phyloP scores from a whole-genome alignment of 2,797 vertebrate genomes.

The Bradypodion pumilum region DNA sequence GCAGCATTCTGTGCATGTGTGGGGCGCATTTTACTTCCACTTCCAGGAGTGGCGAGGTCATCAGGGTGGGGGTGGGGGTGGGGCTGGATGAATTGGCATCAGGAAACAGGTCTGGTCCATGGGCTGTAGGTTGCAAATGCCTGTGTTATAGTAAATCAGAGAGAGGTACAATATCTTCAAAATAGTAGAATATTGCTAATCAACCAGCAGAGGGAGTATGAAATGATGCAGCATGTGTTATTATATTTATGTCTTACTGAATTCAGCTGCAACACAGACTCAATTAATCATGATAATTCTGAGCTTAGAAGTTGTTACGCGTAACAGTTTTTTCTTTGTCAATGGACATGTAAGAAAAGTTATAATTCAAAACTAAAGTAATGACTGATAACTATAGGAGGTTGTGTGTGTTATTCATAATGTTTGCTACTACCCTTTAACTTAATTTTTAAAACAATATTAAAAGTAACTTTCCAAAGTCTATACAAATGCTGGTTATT shows the following conservation, averaged over 20 bases:
- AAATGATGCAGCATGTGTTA: background rate
- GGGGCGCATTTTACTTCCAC: too few relatives aligned
- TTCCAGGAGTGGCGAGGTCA: too few relatives aligned
- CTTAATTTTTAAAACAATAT: too few relatives aligned
- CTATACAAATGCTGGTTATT: background rate
- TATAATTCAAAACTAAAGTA: background rate
- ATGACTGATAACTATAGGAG: background rate
- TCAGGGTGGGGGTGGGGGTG: too few relatives aligned
- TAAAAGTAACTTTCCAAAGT: background rate
- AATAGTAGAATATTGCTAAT: background rate
- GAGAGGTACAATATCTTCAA: background rate
- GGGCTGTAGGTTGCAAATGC: too few relatives aligned
- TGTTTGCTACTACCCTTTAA: too few relatives aligned
- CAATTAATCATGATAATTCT: background rate
- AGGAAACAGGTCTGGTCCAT: too few relatives aligned
- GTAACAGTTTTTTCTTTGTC: background rate
- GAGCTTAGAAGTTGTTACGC: background rate
- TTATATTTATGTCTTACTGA: background rate
- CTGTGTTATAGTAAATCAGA: background rate
- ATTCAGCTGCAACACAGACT: background rate
- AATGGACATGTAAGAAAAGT: background rate
- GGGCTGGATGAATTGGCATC: too few relatives aligned
- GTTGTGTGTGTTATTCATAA: too few relatives aligned
- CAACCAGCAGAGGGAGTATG: conserved; percentile 63
- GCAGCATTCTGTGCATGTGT: too few relatives aligned